Percentiles rank a stretch among this genome's conserved stretches.
phyloP scores from a whole-genome alignment of 2,797 vertebrate genomes.

The Otus scops region DNA sequence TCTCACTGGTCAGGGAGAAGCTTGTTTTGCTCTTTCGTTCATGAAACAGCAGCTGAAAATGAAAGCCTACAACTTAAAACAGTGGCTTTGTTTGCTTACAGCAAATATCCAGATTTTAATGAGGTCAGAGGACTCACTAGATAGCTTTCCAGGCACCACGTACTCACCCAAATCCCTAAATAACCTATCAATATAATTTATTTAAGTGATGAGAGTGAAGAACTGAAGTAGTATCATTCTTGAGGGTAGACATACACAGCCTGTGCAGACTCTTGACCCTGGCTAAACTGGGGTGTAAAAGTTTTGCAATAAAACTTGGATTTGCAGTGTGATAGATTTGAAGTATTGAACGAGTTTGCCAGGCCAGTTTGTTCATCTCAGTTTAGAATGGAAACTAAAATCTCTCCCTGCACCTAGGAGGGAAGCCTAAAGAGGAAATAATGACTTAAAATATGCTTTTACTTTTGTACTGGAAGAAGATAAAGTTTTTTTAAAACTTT shows the following conservation, averaged over 20 bases:
- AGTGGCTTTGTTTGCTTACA: background rate
- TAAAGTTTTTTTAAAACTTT: background rate
- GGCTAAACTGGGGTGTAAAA: background rate
- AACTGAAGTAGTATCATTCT: background rate
- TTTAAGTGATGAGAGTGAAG: background rate
- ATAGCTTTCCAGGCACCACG: background rate
- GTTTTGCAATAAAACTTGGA: background rate
- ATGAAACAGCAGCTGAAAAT: background rate
- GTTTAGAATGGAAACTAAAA: conserved; percentile 9
- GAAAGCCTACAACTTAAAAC: background rate
- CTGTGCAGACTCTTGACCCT: background rate
- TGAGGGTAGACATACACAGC: background rate
- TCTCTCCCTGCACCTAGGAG: background rate
- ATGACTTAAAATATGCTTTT: background rate
- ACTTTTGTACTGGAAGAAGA: background rate
- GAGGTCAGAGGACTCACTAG: background rate
- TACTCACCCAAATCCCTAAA: background rate
- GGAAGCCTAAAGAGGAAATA: conserved; percentile 6
- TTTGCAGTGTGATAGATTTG: background rate
- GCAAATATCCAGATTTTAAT: background rate
- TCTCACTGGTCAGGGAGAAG: background rate
- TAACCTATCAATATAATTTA: background rate
- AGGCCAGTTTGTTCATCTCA: background rate
- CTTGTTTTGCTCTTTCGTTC: background rate
- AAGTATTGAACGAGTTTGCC: background rate